Percentiles rank a stretch among this genome's conserved stretches.
phyloP scores from a whole-genome alignment of 2,113 vertebrate genomes.

The Crotalus viridis region DNA sequence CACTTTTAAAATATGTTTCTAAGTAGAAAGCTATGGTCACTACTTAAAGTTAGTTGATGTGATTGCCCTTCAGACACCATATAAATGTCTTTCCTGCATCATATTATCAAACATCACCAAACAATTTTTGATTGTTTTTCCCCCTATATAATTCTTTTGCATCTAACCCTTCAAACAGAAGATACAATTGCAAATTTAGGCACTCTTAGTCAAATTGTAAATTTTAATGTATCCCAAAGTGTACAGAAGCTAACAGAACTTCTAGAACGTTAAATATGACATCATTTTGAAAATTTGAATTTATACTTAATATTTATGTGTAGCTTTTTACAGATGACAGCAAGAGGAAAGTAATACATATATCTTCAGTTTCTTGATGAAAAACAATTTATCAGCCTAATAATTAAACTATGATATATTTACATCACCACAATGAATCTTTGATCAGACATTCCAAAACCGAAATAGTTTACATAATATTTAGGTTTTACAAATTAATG shows the following conservation, averaged over 20 bases:
- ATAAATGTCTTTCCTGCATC: neutral
- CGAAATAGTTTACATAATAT: neutral
- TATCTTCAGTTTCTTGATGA: neutral
- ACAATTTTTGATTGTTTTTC: neutral
- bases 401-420: neutral
- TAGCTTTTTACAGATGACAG: neutral
- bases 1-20: neutral
- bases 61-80: neutral
- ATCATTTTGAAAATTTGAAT: neutral
- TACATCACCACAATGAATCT: neutral
- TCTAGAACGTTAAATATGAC: neutral
- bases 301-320: neutral
- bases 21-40: neutral
- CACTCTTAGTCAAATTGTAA: neutral
- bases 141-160: neutral
- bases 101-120: neutral
- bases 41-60: conserved; percentile 11
- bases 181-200: neutral
- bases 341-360: neutral
- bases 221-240: neutral
- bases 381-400: neutral
- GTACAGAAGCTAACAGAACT: neutral
- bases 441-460: neutral
- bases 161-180: neutral
- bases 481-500: neutral